A percentile compares a stretch with the other conserved stretches of the same genome.
phyloP scores from a whole-genome alignment of 1,140 invertebrate species.

The Scylla paramamosain region DNA sequence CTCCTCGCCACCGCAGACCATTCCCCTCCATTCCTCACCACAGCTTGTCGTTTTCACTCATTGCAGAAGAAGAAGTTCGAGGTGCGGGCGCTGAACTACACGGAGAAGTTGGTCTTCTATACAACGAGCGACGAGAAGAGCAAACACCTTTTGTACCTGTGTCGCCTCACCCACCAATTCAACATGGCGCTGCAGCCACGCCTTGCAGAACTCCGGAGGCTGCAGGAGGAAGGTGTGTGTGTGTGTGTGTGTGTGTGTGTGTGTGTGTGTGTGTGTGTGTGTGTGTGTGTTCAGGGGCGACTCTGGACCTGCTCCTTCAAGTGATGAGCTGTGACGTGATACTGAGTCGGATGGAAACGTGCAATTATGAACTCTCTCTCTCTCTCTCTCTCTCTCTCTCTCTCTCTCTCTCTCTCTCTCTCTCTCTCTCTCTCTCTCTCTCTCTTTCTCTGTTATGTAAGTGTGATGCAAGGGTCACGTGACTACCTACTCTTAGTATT shows the following conservation, averaged over 20 bases:
- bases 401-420: no score
- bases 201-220: slow-evolving; percentile 88
- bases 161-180: slow-evolving; percentile 95
- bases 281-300: slow-evolving; percentile 43
- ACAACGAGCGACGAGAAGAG: slow-evolving; percentile 95
- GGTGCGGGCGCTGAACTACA: slow-evolving; percentile 90
- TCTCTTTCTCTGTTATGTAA: not conserved
- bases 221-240: slow-evolving; percentile 87
- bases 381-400: no score
- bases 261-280: slow-evolving; percentile 3
- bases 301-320: not conserved
- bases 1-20: not conserved
- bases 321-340: no score
- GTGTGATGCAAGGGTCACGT: not conserved
- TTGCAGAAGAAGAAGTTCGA: slow-evolving; percentile 95
- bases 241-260: not conserved
- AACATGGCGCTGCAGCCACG: slow-evolving; percentile 94
- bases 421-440: no score
- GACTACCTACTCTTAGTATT: no score
- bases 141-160: slow-evolving; percentile 92
- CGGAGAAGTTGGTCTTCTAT: slow-evolving; percentile 91
- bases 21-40: not conserved
- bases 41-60: not conserved
- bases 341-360: no score
- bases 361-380: no score